phyloP scores from a whole-genome alignment of 2,113 vertebrate species.

The Corvus cornix region DNA sequence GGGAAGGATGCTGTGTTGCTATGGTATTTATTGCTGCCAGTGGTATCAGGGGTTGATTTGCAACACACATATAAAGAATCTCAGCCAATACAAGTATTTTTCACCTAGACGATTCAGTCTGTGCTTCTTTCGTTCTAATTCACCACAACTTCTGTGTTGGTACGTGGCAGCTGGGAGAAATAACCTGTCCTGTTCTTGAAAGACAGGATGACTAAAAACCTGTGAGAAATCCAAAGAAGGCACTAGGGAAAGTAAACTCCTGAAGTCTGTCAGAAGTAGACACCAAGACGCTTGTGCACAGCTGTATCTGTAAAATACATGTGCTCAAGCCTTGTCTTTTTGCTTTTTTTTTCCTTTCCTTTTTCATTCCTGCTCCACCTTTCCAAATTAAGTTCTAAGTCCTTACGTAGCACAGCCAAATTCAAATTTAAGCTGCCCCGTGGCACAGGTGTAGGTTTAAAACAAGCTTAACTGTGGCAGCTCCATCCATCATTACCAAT shows the following conservation, averaged over 20 bases:
- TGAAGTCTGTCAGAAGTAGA: not conserved
- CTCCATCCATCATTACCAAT: not conserved
- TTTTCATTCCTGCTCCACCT: not conserved
- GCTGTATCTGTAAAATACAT: not conserved
- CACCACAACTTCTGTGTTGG: not conserved
- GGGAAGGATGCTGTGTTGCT: not conserved
- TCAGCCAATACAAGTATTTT: not conserved
- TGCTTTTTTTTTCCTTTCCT: not conserved
- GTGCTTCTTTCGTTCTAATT: not conserved
- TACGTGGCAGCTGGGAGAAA: not conserved
- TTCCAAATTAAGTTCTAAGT: not conserved
- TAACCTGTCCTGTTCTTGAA: not conserved
- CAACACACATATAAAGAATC: not conserved
- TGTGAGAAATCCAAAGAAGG: not conserved
- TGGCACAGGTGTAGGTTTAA: not conserved
- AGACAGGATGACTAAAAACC: not conserved
- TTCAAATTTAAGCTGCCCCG: not conserved
- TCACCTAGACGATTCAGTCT: not conserved
- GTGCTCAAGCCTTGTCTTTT: not conserved
- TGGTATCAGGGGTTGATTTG: not conserved
- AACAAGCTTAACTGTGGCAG: not conserved
- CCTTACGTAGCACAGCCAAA: not conserved
- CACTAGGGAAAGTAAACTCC: not conserved
- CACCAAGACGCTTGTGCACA: not conserved
- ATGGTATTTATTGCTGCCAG: not conserved